These are phyloP conservation scores for Malaclemys terrapin DNA, from an alignment of 2,113 vertebrate genomes.

Conservation along the genomic window DNA sequence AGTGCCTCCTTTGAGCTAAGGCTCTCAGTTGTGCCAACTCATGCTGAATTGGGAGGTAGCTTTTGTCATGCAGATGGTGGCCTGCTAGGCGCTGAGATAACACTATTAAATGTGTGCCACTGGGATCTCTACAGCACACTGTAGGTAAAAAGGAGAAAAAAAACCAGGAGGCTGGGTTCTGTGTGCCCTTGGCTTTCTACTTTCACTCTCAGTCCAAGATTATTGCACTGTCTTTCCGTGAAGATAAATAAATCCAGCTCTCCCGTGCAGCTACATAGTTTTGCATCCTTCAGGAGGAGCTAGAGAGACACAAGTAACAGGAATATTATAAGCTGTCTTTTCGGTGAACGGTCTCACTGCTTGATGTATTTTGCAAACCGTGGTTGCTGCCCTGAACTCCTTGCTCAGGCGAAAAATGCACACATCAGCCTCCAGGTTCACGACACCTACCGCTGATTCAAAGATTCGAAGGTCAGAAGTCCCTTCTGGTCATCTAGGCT, in stretches of 20 bases:
- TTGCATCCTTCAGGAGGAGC: conserved; percentile 69
- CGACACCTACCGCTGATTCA: accelerated
- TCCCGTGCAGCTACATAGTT: background rate
- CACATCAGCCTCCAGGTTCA: background rate
- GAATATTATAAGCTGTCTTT: background rate
- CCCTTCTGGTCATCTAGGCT: accelerated
- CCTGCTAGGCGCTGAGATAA: background rate
- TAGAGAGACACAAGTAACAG: conserved; percentile 7
- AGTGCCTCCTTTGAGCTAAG: accelerated
- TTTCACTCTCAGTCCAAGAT: background rate
- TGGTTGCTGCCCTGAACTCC: background rate
- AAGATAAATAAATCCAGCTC: accelerated
- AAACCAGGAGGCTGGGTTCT: accelerated
- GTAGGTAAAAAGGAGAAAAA: background rate
- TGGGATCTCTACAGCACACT: background rate
- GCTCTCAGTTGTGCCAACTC: accelerated
- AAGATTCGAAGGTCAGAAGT: background rate
- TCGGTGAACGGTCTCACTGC: background rate
- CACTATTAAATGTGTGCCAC: accelerated
- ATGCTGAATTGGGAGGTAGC: accelerated
- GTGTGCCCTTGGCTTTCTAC: accelerated
- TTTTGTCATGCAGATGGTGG: accelerated
- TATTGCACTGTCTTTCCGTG: accelerated
- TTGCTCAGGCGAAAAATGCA: background rate
- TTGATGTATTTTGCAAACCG: background rate